These are phyloP conservation scores for Rosalia funebris DNA, from an alignment of 2,888 invertebrate species.

Conservation along the genomic window DNA sequence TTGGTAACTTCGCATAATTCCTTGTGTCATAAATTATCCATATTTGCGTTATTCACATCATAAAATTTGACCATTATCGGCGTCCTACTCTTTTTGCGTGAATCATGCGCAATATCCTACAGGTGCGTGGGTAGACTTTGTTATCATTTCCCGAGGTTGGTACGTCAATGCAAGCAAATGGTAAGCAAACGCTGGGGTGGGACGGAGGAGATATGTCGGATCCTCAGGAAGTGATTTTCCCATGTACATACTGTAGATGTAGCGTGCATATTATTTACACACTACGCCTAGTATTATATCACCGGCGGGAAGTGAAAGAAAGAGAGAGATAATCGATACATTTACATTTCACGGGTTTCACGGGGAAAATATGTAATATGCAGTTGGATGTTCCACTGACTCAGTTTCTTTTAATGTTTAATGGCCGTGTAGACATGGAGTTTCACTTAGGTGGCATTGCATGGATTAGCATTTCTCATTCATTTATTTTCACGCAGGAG, in stretches of 20 bases:
- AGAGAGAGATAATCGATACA: slow-evolving; percentile 1
- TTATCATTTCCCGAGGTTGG: neutral
- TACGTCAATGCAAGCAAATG: neutral
- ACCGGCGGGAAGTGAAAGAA: slow-evolving; percentile 15
- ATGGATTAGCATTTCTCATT: too few species aligned
- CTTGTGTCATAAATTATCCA: too few species aligned
- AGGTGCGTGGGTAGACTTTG: neutral
- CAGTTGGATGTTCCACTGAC: slow-evolving; percentile 21
- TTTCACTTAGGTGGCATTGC: slow-evolving; percentile 2
- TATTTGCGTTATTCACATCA: too few species aligned
- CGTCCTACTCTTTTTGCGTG: neutral
- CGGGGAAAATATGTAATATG: slow-evolving; percentile 9
- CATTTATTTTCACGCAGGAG: too few species aligned
- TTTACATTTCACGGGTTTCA: slow-evolving; percentile 4
- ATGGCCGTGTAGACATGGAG: neutral
- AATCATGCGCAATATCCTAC: neutral
- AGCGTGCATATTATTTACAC: slow-evolving; percentile 10
- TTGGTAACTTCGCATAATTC: too few species aligned
- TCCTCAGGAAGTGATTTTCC: slow-evolving; percentile 20
- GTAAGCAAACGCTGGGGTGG: neutral
- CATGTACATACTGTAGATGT: slow-evolving; percentile 13
- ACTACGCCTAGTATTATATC: slow-evolving; percentile 13
- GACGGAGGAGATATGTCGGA: slow-evolving; percentile 14
- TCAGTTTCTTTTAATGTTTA: slow-evolving; percentile 9
- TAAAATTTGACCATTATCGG: too few species aligned